Percentiles rank a stretch among this genome's conserved stretches.
These are phyloP conservation scores for Sycophila sp. DNA, from an alignment of 1,140 invertebrate genomes.

Conservation along the genomic window DNA sequence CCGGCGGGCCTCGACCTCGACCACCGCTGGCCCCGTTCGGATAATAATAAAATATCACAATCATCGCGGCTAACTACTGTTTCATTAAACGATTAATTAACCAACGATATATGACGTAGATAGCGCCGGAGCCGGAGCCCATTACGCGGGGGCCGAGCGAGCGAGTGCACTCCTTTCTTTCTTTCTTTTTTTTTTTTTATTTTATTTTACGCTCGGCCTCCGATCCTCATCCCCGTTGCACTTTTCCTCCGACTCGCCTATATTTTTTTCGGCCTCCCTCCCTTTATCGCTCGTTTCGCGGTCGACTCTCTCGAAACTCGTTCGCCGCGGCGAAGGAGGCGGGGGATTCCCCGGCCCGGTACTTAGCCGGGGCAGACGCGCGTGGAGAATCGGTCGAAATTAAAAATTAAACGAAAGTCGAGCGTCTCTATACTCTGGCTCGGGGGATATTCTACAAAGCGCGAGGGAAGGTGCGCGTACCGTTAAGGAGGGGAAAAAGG, in stretches of 20 bases:
- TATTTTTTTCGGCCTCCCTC: conserved; percentile 23
- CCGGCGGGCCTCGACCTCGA: too few species aligned
- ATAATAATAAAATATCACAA: conserved; percentile 63
- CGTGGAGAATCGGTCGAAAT: conserved; percentile 51
- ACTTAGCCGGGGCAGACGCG: conserved; percentile 41
- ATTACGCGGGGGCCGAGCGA: conserved; percentile 21
- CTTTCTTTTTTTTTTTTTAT: conserved; percentile 17
- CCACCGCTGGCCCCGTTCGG: conserved; percentile 23
- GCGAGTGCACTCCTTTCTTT: neutral
- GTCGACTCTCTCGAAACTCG: conserved; percentile 26
- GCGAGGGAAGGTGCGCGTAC: too few species aligned
- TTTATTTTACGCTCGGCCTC: neutral
- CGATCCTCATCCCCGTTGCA: neutral
- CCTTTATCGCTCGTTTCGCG: conserved; percentile 17
- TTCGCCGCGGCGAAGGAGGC: conserved; percentile 21
- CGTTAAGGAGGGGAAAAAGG: too few species aligned
- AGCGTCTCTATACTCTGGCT: neutral
- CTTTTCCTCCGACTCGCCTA: neutral
- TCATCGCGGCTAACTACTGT: conserved; percentile 63
- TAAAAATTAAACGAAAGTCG: conserved; percentile 45
- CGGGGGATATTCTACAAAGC: too few species aligned
- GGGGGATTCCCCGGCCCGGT: too few species aligned
- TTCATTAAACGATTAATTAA: conserved; percentile 64
- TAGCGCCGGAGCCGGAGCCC: conserved; percentile 42
- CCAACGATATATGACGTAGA: conserved; percentile 59